phyloP scores from a whole-genome alignment of 1,140 invertebrate species.

The Drosophila varians region DNA sequence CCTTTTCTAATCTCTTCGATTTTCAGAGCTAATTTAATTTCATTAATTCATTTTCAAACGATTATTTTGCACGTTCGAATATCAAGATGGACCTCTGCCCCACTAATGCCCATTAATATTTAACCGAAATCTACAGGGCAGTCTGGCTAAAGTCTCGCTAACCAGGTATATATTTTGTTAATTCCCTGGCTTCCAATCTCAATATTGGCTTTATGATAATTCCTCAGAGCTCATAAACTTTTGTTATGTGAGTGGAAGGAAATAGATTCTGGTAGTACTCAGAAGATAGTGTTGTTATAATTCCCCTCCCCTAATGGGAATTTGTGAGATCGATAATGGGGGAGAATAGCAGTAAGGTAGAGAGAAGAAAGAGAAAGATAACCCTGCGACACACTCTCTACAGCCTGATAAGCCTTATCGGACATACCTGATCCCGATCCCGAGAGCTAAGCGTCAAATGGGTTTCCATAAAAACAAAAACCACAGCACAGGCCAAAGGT shows the following conservation, averaged over 20 bases:
- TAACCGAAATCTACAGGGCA: constrained; percentile 14
- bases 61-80: too few relatives aligned
- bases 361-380: background rate
- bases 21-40: background rate
- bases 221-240: too few relatives aligned
- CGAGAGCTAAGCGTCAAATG: background rate
- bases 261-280: too few relatives aligned
- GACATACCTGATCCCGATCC: background rate
- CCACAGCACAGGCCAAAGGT: too few relatives aligned
- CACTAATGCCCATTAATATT: background rate
- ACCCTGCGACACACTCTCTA: background rate
- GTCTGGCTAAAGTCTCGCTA: constrained; percentile 4
- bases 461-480: background rate
- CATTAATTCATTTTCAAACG: background rate
- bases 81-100: background rate
- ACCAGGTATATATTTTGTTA: too few relatives aligned
- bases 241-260: too few relatives aligned
- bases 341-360: background rate
- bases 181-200: too few relatives aligned
- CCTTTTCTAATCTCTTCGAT: background rate
- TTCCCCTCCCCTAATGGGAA: background rate
- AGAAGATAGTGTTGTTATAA: background rate
- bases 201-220: too few relatives aligned
- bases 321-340: background rate
- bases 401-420: background rate